phyloP scores from a whole-genome alignment of 2,888 invertebrate genomes.

The Xylota segnis region DNA sequence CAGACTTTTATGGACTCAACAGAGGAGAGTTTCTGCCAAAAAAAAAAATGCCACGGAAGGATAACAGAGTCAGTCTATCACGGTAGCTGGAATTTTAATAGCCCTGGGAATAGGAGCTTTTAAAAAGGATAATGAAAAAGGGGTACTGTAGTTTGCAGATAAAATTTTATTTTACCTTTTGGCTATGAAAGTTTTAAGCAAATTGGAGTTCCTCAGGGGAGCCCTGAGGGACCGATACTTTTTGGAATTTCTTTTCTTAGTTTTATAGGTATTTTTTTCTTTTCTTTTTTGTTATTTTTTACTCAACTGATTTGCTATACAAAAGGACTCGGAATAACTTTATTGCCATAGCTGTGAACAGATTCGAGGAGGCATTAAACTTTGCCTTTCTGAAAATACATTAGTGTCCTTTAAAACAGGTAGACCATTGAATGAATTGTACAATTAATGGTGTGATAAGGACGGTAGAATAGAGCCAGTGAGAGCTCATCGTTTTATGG shows the following conservation, averaged over 20 bases:
- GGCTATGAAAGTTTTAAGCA: constrained; percentile 43
- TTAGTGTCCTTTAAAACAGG: neutral
- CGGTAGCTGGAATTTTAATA: constrained; percentile 54
- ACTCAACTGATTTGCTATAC: neutral
- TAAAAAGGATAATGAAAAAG: constrained; percentile 45
- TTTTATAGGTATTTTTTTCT: neutral
- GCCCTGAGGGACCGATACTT: constrained; percentile 40
- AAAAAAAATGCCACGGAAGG: constrained; percentile 11
- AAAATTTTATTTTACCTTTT: constrained; percentile 43
- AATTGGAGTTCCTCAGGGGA: constrained; percentile 58
- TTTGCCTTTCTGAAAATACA: neutral
- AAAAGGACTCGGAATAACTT: neutral
- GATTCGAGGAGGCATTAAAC: constrained; percentile 1
- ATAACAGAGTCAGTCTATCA: constrained; percentile 43
- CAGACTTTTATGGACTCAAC: constrained; percentile 53
- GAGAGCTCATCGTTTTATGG: too few relatives aligned
- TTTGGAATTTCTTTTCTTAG: constrained; percentile 12
- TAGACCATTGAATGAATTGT: neutral
- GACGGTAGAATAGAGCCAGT: too few relatives aligned
- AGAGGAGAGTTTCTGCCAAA: neutral
- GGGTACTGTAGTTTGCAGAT: constrained; percentile 25
- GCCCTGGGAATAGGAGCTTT: constrained; percentile 37
- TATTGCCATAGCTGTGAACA: neutral
- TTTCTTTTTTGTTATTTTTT: neutral
- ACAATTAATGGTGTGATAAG: neutral